phyloP scores from a whole-genome alignment of 2,113 vertebrate species.

The Struthio camelus region DNA sequence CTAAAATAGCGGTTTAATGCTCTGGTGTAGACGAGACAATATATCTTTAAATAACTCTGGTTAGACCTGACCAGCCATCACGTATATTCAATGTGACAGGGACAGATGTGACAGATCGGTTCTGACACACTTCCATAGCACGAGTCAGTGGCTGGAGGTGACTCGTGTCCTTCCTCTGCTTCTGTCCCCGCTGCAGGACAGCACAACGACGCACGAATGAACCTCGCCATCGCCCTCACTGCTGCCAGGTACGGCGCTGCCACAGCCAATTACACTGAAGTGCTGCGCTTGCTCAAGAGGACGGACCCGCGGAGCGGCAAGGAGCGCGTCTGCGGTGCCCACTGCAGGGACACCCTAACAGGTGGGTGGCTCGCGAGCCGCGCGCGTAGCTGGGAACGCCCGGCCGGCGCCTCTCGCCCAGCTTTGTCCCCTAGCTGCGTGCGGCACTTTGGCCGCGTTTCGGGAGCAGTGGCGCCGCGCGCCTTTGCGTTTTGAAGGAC shows the following conservation, averaged over 20 bases:
- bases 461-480: no score
- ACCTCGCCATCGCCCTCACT: slow-evolving; percentile 91
- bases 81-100: slow-evolving; percentile 88
- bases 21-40: slow-evolving; percentile 49
- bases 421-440: no score
- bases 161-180: slow-evolving; percentile 86
- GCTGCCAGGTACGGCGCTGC: slow-evolving; percentile 96
- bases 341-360: slow-evolving; percentile 83
- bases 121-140: slow-evolving; percentile 91
- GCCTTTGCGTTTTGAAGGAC: not conserved
- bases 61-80: slow-evolving; percentile 79
- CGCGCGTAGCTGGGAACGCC: no score
- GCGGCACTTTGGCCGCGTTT: no score
- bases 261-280: slow-evolving; percentile 94
- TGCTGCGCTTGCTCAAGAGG: slow-evolving; percentile 85
- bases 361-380: slow-evolving; percentile 75
- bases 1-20: not conserved
- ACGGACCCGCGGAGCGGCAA: slow-evolving; percentile 75
- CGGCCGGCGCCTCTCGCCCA: no score
- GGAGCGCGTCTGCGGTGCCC: slow-evolving; percentile 76
- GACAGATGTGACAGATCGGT: slow-evolving; percentile 92
- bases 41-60: slow-evolving; percentile 78
- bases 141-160: slow-evolving; percentile 89
- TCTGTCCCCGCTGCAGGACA: slow-evolving; percentile 91
- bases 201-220: slow-evolving; percentile 92